Percentiles rank a stretch among this genome's conserved stretches.
Evolutionary conservation across 2,888 invertebrate species (phyloP).

Genomic region (Nudaria mundana): DNA sequence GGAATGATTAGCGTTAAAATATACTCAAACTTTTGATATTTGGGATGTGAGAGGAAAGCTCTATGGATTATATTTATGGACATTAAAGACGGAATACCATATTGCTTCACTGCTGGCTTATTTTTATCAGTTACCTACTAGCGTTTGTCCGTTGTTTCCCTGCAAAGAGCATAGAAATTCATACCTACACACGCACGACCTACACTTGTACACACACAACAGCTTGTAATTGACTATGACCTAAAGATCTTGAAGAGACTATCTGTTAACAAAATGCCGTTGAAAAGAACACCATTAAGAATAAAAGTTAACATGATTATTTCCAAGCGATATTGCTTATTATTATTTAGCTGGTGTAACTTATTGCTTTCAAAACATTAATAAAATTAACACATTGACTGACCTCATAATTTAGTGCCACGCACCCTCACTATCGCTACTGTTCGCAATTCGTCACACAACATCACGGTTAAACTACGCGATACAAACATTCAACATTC

Average conservation of each 20-base stretch:
- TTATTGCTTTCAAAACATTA: constrained; percentile 31
- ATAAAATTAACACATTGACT: constrained; percentile 37
- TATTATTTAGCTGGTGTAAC: constrained; percentile 21
- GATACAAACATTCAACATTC: not conserved
- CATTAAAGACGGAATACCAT: no score
- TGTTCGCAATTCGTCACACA: constrained; percentile 33
- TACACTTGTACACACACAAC: no score
- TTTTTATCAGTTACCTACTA: no score
- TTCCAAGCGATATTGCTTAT: constrained; percentile 18
- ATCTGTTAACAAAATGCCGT: no score
- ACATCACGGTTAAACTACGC: constrained; percentile 20
- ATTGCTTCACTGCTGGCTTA: no score
- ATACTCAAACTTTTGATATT: no score
- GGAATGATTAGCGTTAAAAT: not conserved
- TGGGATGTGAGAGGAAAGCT: not conserved
- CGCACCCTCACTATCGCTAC: constrained; percentile 24
- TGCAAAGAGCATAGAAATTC: no score
- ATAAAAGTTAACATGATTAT: constrained; percentile 10
- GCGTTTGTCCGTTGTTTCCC: no score
- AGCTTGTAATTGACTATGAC: no score
- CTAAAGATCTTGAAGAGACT: no score
- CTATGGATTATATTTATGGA: not conserved
- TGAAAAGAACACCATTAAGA: no score
- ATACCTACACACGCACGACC: no score
- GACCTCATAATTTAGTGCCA: constrained; percentile 41